Evolutionary conservation across 1,140 invertebrate species (phyloP).

Genomic region (Phenacoccus solenopsis): DNA sequence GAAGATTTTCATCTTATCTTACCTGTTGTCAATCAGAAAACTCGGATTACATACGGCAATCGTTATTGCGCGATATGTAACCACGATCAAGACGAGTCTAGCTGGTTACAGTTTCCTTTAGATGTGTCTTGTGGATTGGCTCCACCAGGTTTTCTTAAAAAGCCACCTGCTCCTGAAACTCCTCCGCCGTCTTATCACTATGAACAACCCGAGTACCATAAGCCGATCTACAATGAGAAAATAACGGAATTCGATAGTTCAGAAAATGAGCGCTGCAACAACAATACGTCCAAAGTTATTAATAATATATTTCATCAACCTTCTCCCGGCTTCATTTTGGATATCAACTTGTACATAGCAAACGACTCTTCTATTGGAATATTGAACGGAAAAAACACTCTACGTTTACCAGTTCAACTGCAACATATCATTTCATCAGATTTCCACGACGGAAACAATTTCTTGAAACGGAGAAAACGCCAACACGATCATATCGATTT

Average conservation of each 20-base stretch:
- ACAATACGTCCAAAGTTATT: not conserved
- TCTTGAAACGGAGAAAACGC: not conserved
- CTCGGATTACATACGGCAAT: conserved; percentile 41
- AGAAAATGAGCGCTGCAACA: not conserved
- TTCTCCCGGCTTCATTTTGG: not conserved
- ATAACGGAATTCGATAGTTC: no score
- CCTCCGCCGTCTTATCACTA: no score
- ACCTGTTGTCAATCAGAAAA: conserved; percentile 35
- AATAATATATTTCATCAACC: not conserved
- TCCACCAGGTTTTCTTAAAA: not conserved
- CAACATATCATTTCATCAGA: not conserved
- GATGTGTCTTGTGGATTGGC: not conserved
- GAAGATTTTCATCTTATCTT: conserved; percentile 34
- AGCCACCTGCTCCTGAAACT: no score
- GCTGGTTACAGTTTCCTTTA: not conserved
- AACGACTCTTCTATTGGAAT: not conserved
- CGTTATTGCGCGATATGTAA: conserved; percentile 43
- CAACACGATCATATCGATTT: not conserved
- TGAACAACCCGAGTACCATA: no score
- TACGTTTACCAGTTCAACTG: not conserved
- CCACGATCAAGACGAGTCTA: conserved; percentile 26
- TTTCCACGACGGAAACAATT: not conserved
- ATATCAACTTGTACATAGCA: not conserved
- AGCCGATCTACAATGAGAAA: no score
- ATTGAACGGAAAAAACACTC: not conserved